These are phyloP conservation scores for Oryzaephilus surinamensis DNA, from an alignment of 1,140 invertebrate genomes.

Conservation along the genomic window DNA sequence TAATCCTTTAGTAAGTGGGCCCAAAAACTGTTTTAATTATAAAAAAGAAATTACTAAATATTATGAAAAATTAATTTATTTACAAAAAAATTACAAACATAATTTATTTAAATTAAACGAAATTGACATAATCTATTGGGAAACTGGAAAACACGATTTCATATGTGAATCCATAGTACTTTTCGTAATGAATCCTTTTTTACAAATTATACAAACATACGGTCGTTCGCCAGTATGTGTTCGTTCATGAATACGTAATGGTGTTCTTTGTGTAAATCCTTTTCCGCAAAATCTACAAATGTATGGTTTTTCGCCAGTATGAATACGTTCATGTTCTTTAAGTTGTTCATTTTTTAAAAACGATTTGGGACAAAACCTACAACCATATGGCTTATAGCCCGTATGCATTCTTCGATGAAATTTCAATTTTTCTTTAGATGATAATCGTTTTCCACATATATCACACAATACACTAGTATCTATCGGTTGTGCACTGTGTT, in stretches of 20 bases:
- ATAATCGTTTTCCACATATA: conserved; percentile 45
- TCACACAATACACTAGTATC: too few species aligned
- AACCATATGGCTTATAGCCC: conserved; percentile 39
- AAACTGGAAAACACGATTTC: conserved; percentile 16
- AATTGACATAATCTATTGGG: too few species aligned
- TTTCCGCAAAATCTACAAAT: conserved; percentile 56
- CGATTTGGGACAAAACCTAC: conserved; percentile 40
- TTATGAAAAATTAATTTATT: not conserved
- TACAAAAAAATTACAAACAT: not conserved
- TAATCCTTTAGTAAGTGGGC: conserved; percentile 23
- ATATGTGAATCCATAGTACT: conserved; percentile 44
- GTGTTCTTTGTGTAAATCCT: conserved; percentile 65
- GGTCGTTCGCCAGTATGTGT: conserved; percentile 66
- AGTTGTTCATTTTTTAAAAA: conserved; percentile 42
- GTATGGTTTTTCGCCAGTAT: conserved; percentile 52
- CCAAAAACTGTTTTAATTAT: conserved; percentile 16
- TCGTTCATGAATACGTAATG: conserved; percentile 63
- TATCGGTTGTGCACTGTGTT: too few species aligned
- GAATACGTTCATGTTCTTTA: conserved; percentile 46
- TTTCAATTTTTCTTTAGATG: conserved; percentile 44
- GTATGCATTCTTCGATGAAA: conserved; percentile 48
- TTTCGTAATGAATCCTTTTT: conserved; percentile 47
- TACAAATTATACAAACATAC: conserved; percentile 55
- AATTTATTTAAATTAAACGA: not conserved
- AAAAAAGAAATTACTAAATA: conserved; percentile 1